Conservation (phyloP, 2,888 invertebrate species). For the Andrena haemorrhoa region DNA sequence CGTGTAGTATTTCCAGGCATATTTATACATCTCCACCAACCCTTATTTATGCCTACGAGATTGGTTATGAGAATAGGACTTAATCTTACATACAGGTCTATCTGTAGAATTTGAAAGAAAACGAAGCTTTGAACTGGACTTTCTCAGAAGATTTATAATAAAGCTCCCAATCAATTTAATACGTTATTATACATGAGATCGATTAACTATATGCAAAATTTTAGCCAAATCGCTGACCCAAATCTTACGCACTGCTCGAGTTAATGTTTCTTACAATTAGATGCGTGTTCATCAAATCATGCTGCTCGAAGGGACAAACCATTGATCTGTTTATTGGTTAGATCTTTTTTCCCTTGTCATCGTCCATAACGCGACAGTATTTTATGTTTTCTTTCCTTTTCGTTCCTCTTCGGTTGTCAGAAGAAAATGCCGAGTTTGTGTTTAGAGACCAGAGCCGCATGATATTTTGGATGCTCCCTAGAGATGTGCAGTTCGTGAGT, state of each 20-base stretch:
- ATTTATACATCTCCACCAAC: no score
- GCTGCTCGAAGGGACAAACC: constrained; percentile 1
- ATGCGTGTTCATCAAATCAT: constrained; percentile 23
- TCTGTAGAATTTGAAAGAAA: no score
- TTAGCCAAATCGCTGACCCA: no score
- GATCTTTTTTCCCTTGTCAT: background rate
- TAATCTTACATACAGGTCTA: no score
- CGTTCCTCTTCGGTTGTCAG: background rate
- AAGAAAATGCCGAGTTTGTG: background rate
- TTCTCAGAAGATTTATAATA: no score
- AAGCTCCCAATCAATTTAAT: no score
- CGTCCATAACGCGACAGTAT: background rate
- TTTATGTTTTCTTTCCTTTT: background rate
- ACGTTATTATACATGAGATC: no score
- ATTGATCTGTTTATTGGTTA: background rate
- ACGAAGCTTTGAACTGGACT: no score
- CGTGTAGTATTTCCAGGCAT: no score
- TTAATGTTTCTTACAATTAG: constrained; percentile 12
- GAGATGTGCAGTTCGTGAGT: background rate
- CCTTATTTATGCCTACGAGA: no score
- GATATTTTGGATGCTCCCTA: constrained; percentile 15
- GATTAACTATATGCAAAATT: background rate
- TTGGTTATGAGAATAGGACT: no score
- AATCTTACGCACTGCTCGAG: no score
- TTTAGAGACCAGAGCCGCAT: constrained; percentile 9